phyloP scores from a whole-genome alignment of 2,797 vertebrate genomes.

The Rhabdophis nuchalis region DNA sequence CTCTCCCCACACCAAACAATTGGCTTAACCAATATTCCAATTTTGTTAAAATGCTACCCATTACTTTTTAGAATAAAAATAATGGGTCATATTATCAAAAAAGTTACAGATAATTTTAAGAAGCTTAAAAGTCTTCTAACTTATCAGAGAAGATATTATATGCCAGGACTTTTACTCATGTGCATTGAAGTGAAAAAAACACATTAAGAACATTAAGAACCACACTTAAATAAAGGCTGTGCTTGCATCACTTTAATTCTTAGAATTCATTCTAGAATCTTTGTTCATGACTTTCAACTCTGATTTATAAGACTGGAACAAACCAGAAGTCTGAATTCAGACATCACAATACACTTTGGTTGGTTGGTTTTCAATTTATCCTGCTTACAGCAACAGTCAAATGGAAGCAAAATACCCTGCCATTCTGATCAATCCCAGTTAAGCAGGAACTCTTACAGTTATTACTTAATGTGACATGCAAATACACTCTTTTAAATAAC shows the following conservation, averaged over 20 bases:
- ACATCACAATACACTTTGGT: background rate
- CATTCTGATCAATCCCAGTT: background rate
- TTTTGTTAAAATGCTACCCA: background rate
- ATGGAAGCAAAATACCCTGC: background rate
- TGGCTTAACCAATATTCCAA: background rate
- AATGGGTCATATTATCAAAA: background rate
- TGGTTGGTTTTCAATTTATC: background rate
- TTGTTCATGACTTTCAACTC: background rate
- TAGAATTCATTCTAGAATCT: background rate
- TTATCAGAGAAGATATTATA: background rate
- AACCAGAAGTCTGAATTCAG: background rate
- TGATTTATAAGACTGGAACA: background rate
- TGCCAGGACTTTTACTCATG: background rate
- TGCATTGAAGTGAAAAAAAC: background rate
- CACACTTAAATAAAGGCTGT: background rate
- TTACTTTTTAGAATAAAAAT: background rate
- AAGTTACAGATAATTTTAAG: background rate
- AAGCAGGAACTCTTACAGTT: background rate
- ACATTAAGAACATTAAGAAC: background rate
- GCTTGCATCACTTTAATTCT: background rate
- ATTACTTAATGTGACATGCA: background rate
- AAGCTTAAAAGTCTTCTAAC: background rate
- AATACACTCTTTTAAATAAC: background rate
- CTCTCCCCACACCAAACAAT: background rate
- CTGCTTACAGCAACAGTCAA: background rate